phyloP scores from a whole-genome alignment of 1,140 invertebrate species.

The Drosophila busckii region DNA sequence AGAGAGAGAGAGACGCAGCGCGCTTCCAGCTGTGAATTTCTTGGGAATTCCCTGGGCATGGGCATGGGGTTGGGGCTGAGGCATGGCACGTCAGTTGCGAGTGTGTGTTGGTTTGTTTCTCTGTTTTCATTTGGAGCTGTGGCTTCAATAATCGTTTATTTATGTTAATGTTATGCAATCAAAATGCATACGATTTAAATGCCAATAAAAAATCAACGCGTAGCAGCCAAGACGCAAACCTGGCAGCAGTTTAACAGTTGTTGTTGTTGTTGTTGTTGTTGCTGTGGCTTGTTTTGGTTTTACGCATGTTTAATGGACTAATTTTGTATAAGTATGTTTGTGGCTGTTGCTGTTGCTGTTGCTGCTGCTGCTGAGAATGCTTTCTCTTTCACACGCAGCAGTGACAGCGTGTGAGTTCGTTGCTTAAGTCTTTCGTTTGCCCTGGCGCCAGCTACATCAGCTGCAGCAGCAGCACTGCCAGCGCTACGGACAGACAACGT shows the following conservation, averaged over 20 bases:
- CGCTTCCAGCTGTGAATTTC: conserved; percentile 78
- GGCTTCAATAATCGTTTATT: conserved; percentile 71
- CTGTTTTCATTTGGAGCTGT: conserved; percentile 8
- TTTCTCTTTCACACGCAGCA: conserved; percentile 36
- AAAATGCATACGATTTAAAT: conserved; percentile 78
- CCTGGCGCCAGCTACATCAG: neutral
- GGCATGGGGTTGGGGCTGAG: too few species aligned
- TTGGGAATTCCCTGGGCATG: conserved; percentile 73
- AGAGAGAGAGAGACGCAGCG: neutral
- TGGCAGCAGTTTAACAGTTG: conserved; percentile 63
- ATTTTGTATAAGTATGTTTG: conserved; percentile 51
- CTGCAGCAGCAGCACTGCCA: conserved; percentile 28
- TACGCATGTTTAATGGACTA: conserved; percentile 77
- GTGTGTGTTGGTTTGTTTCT: neutral
- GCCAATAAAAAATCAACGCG: conserved; percentile 78
- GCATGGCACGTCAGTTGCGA: conserved; percentile 14
- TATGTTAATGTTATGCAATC: conserved; percentile 79
- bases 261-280: conserved; percentile 40
- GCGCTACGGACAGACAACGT: conserved; percentile 43
- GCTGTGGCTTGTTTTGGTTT: conserved; percentile 56
- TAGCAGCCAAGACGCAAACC: conserved; percentile 29
- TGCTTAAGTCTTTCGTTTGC: conserved; percentile 68
- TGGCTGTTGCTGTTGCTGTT: too few species aligned
- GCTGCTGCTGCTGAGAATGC: neutral
- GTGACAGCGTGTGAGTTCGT: conserved; percentile 57